Percentiles rank a stretch among this genome's conserved stretches.
Conservation (phyloP, 2,888 invertebrate genomes). For the Chalcis sispes region DNA sequence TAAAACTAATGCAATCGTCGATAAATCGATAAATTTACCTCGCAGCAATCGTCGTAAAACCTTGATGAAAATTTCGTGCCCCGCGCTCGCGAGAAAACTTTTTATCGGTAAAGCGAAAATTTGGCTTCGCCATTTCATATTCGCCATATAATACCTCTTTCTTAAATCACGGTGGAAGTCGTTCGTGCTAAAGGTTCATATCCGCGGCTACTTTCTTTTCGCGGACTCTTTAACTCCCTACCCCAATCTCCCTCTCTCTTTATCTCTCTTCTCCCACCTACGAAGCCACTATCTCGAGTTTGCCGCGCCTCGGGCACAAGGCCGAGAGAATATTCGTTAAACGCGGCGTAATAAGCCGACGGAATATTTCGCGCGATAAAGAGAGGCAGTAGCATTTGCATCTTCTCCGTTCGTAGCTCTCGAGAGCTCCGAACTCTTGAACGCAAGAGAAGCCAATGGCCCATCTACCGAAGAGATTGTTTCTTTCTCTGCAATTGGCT, state of each 20-base stretch:
- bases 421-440: background rate
- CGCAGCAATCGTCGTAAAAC: too few relatives aligned
- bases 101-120: too few relatives aligned
- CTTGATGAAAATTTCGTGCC: background rate
- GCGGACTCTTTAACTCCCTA: too few relatives aligned
- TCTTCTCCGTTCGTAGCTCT: conserved; percentile 6
- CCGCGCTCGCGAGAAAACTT: background rate
- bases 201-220: conserved; percentile 1
- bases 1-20: too few relatives aligned
- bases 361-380: conserved; percentile 27
- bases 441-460: conserved; percentile 31
- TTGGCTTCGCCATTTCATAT: background rate
- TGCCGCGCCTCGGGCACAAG: background rate
- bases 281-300: too few relatives aligned
- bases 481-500: conserved; percentile 50
- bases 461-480: conserved; percentile 50
- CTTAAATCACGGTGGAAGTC: conserved; percentile 19
- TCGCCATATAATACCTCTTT: background rate
- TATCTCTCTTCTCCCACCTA: background rate
- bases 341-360: conserved; percentile 43
- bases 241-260: too few relatives aligned
- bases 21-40: background rate
- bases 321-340: conserved; percentile 48
- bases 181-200: conserved; percentile 20
- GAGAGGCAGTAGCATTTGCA: conserved; percentile 39